Evolutionary conservation across 2,888 invertebrate genomes (phyloP), one percentile per base, ranked within the genome.

Genomic region (Cistogaster globosa): DNA sequence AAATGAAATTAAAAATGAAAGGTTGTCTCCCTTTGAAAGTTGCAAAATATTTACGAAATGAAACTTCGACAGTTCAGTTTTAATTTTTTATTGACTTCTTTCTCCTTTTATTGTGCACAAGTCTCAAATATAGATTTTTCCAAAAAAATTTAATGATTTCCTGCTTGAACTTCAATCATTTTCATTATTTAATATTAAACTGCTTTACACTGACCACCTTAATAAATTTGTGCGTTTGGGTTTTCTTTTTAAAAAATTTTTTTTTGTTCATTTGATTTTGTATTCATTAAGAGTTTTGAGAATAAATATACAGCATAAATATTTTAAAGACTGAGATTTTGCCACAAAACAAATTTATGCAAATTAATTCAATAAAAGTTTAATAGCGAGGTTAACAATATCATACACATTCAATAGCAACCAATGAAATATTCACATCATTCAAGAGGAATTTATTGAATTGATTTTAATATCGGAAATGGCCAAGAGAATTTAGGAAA

Each of bases 331-430:
- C 60, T 74, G 58, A 74, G 80, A 68, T 81, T 81, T 74, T 65
- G 32, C 11, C 38, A 62, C 42, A 32, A 51, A 38, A 18, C 53
- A 78, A 78, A 81, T 45, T 81, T 62, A 81, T 81, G 74, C 68
- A 81, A 81, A 81, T 81, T 81, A 68, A 81, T 81, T 74, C 74
- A 68, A 74, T 74, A 58, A 60, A 42, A 55, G 60, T 74, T 68
- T 68, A 68, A 79, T 71, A 65, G 63, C 57, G 20, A 72, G 16
- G 14, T n/a, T 11, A 22, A 74, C 48, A 45, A 45, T 11, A 62
- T 14, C 45, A 65, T 11, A 11, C 7, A 68, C 8, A 55, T 26
- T 26, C 6, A 38, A 62, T 6, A 32, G n/a, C 22, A 63, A 53
- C 12, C 63, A 63, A 38, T 12, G 9, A 42, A 55, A 42, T 7